Percentiles rank a stretch among this genome's conserved stretches.
Evolutionary conservation across 2,113 vertebrate species (phyloP).

Genomic region (Laticauda colubrina): DNA sequence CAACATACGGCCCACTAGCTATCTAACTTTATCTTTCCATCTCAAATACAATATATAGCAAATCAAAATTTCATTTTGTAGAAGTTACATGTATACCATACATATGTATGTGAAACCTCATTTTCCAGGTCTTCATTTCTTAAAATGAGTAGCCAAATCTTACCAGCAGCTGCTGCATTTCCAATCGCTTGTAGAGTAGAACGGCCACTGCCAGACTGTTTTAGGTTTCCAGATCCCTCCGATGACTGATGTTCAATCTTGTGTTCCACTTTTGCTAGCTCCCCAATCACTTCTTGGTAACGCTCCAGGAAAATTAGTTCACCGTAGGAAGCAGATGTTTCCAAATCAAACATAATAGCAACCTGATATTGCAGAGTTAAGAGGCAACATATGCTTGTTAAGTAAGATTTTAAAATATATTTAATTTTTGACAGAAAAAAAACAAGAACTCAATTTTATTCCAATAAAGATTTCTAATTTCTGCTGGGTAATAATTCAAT

Average conservation of each 20-base stretch:
- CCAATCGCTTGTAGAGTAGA: constrained; percentile 92
- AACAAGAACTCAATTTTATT: not conserved
- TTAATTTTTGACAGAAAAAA: not conserved
- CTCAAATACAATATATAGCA: not conserved
- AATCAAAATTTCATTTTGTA: not conserved
- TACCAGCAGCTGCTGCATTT: constrained; percentile 93
- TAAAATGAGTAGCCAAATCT: not conserved
- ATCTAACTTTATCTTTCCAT: not conserved
- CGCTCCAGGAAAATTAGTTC: constrained; percentile 92
- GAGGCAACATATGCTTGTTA: not conserved
- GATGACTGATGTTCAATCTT: constrained; percentile 86
- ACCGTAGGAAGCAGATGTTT: constrained; percentile 77
- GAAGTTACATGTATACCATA: not conserved
- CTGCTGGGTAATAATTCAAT: not conserved
- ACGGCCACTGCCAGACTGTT: constrained; percentile 80
- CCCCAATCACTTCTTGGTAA: constrained; percentile 83
- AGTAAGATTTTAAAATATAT: not conserved
- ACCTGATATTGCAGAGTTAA: constrained; percentile 72
- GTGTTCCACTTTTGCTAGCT: constrained; percentile 87
- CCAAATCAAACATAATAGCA: constrained; percentile 83
- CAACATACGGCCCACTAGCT: not conserved
- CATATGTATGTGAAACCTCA: not conserved
- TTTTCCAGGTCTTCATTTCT: not conserved
- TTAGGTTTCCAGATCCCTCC: constrained; percentile 60
- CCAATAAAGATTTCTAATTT: not conserved